phyloP scores from a whole-genome alignment of 1,140 invertebrate genomes.

The Eulimnadia texana region DNA sequence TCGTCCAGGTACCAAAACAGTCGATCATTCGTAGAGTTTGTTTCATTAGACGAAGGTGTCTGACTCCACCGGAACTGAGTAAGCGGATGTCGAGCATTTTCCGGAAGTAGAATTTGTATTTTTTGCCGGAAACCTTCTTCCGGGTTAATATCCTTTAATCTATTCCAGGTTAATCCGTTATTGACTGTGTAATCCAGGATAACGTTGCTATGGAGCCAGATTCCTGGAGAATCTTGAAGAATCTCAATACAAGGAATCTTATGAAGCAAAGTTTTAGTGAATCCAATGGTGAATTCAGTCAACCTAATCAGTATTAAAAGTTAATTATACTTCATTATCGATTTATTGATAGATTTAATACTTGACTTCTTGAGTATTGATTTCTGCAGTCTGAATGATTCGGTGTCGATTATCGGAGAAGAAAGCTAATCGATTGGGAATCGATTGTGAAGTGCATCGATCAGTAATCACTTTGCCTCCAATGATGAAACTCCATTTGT shows the following conservation, averaged over 20 bases:
- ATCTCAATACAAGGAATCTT: background rate
- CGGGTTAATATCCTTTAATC: constrained; percentile 22
- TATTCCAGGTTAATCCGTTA: constrained; percentile 30
- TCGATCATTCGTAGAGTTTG: constrained; percentile 16
- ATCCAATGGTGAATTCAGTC: background rate
- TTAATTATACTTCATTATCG: background rate
- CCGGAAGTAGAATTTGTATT: constrained; percentile 25
- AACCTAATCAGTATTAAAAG: background rate
- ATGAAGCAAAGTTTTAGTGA: background rate
- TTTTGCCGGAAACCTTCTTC: constrained; percentile 11
- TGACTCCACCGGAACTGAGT: constrained; percentile 35
- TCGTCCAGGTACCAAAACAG: constrained; percentile 20
- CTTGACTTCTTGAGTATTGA: background rate
- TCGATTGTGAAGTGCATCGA: background rate
- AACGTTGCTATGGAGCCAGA: background rate
- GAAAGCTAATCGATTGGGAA: background rate
- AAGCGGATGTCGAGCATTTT: constrained; percentile 26
- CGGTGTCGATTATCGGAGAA: background rate
- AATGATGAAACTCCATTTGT: background rate
- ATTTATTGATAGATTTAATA: background rate
- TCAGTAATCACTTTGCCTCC: constrained; percentile 1
- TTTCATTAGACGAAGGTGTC: constrained; percentile 27
- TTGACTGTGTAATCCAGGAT: constrained; percentile 25
- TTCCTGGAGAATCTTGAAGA: background rate
- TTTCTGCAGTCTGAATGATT: background rate